phyloP scores from a whole-genome alignment of 2,888 invertebrate species.

The Smittia aterrima region DNA sequence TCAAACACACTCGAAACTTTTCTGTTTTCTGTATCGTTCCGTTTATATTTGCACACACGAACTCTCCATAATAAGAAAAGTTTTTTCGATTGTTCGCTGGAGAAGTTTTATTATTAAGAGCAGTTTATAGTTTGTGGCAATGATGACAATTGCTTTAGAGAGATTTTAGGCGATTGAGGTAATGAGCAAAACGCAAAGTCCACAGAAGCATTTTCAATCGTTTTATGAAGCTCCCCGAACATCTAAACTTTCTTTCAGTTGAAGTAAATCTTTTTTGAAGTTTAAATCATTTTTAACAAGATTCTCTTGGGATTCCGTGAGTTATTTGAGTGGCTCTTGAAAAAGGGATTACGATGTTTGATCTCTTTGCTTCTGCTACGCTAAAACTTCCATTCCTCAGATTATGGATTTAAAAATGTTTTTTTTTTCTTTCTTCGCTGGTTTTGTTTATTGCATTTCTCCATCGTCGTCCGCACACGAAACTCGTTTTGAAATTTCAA shows the following conservation, averaged over 20 bases:
- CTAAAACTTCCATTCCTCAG: background rate
- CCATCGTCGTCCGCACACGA: background rate
- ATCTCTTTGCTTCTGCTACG: background rate
- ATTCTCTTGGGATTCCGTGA: background rate
- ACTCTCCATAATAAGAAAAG: conserved; percentile 36
- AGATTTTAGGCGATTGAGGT: background rate
- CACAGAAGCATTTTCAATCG: background rate
- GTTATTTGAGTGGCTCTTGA: background rate
- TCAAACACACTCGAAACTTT: background rate
- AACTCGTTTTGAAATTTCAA: conserved; percentile 1
- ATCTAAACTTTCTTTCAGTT: no score
- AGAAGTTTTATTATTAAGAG: conserved; percentile 33
- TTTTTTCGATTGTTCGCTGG: conserved; percentile 23
- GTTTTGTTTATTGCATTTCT: conserved; percentile 1
- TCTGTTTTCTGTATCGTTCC: conserved; percentile 12
- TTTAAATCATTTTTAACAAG: conserved; percentile 26
- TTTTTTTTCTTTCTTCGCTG: background rate
- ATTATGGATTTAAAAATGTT: conserved; percentile 24
- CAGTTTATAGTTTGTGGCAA: background rate
- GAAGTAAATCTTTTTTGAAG: conserved; percentile 2
- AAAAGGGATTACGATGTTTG: conserved; percentile 5
- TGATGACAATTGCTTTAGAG: background rate
- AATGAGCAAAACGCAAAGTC: background rate
- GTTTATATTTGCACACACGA: conserved; percentile 1
- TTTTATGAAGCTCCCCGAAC: background rate